Evolutionary conservation across 2,113 vertebrate species (phyloP).

Genomic region (Pimephales promelas): DNA sequence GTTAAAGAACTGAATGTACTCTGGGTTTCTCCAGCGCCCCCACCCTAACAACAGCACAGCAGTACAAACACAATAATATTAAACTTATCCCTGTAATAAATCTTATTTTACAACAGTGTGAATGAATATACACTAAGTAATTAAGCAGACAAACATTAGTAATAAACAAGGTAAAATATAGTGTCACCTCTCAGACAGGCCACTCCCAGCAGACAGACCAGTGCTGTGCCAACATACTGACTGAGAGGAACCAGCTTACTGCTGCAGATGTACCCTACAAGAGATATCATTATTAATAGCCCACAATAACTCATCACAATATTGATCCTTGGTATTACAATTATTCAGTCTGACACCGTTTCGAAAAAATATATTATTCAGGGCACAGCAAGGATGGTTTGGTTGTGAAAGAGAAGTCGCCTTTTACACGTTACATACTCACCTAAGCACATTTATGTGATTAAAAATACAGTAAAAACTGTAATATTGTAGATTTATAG

Average conservation of each 20-base stretch:
- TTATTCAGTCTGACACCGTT: too few species aligned
- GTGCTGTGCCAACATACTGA: conserved; percentile 83
- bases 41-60: conserved; percentile 70
- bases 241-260: conserved; percentile 84
- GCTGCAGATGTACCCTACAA: conserved; percentile 83
- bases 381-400: background rate
- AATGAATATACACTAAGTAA: background rate
- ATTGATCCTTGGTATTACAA: background rate
- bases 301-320: background rate
- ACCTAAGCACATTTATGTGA: too few species aligned
- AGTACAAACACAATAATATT: conserved; percentile 15
- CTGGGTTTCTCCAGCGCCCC: conserved; percentile 87
- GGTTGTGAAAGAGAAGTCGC: background rate
- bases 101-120: background rate
- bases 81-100: background rate
- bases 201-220: conserved; percentile 85
- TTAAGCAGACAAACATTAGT: background rate
- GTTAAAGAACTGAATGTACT: conserved; percentile 87
- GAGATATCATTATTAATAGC: background rate
- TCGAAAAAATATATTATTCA: background rate
- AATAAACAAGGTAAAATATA: background rate
- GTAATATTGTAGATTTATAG: too few species aligned
- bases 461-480: too few species aligned
- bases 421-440: too few species aligned
- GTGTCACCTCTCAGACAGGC: conserved; percentile 87